Evolutionary conservation across 2,113 vertebrate species (phyloP).

Genomic region (Scortum barcoo): DNA sequence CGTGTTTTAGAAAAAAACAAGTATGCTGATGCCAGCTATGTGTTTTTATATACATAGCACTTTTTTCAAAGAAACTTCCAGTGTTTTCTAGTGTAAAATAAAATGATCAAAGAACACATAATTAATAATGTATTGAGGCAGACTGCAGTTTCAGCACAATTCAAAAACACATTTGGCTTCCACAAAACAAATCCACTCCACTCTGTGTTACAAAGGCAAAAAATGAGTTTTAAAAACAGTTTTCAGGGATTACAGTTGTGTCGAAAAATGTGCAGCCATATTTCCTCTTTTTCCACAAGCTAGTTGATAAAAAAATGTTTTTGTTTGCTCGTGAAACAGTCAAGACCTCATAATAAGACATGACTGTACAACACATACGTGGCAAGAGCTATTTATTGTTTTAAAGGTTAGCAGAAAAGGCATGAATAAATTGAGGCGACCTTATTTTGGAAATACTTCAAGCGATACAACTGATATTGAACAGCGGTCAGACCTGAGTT

Average conservation of each 20-base stretch:
- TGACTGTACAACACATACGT: neutral
- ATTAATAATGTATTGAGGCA: neutral
- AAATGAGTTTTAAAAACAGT: neutral
- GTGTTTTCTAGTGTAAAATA: constrained; percentile 1
- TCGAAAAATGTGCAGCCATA: neutral
- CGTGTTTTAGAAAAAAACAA: neutral
- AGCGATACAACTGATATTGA: neutral
- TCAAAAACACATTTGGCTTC: neutral
- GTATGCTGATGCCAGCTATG: neutral
- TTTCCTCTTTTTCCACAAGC: neutral
- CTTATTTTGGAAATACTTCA: constrained; percentile 7
- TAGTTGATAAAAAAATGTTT: neutral
- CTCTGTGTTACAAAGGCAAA: neutral
- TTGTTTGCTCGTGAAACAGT: neutral
- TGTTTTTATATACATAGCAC: neutral
- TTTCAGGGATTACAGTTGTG: neutral
- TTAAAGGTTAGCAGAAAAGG: neutral
- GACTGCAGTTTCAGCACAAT: neutral
- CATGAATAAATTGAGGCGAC: neutral
- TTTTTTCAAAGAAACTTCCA: neutral
- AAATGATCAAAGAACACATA: neutral
- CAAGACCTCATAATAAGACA: neutral
- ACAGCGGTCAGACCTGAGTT: neutral
- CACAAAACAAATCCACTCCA: neutral
- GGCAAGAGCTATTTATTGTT: neutral